phyloP scores from a whole-genome alignment of 2,113 vertebrate species.

The Crypturellus undulatus region DNA sequence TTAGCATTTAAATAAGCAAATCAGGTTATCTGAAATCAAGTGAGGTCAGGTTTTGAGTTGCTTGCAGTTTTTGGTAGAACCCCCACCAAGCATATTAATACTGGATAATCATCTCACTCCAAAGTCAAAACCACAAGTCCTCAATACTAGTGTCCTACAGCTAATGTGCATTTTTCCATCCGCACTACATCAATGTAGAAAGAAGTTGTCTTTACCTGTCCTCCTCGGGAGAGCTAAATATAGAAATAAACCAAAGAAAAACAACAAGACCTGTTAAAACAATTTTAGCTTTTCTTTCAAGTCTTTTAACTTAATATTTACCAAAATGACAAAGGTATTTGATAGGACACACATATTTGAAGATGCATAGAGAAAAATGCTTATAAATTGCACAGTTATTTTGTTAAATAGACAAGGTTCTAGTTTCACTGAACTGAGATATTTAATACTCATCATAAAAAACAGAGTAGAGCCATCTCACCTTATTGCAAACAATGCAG shows the following conservation, averaged over 20 bases:
- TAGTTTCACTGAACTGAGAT: neutral
- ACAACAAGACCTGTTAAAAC: conserved; percentile 39
- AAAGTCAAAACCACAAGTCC: neutral
- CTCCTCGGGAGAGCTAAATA: conserved; percentile 50
- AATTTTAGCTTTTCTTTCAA: neutral
- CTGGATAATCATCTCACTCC: neutral
- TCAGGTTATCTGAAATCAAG: neutral
- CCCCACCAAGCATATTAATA: neutral
- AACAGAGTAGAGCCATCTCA: neutral
- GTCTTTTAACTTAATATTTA: neutral
- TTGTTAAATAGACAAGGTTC: neutral
- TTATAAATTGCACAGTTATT: neutral
- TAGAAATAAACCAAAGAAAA: neutral
- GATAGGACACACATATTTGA: neutral
- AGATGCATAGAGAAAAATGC: neutral
- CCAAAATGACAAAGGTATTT: neutral
- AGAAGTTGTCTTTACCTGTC: conserved; percentile 60
- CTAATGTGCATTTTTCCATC: neutral
- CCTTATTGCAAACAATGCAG: neutral
- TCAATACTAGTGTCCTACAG: neutral
- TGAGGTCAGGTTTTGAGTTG: neutral
- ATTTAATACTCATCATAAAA: neutral
- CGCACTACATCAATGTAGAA: neutral
- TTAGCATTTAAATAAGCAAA: neutral
- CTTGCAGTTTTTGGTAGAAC: neutral